Percentiles rank a stretch among this genome's conserved stretches.
These are phyloP conservation scores for Cyanistes caeruleus DNA, from an alignment of 2,113 vertebrate genomes.

Conservation along the genomic window DNA sequence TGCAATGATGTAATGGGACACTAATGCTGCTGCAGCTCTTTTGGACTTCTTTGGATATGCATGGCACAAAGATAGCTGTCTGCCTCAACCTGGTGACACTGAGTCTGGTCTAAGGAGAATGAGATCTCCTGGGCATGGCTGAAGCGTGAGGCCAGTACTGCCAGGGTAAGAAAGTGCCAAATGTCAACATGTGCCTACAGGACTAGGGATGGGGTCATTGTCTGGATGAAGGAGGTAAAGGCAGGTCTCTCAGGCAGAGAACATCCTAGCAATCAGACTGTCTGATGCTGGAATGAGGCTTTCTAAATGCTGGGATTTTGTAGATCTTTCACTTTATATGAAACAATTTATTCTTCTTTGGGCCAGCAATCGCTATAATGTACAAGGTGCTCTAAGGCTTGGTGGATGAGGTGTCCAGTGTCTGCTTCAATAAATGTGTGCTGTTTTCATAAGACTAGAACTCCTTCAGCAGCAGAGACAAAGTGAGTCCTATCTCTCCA, in stretches of 20 bases:
- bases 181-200: rapidly evolving
- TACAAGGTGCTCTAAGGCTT: not conserved
- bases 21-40: not conserved
- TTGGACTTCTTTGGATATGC: not conserved
- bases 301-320: not conserved
- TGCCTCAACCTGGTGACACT: not conserved
- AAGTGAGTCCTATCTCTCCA: not conserved
- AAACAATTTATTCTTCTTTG: not conserved
- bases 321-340: not conserved
- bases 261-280: not conserved
- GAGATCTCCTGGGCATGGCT: not conserved
- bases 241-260: not conserved
- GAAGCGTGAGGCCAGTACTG: not conserved
- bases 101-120: not conserved
- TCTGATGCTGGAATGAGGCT: not conserved
- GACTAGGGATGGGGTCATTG: not conserved
- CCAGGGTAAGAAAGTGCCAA: not conserved
- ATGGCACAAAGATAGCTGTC: not conserved
- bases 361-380: not conserved
- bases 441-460: not conserved
- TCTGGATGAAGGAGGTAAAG: not conserved
- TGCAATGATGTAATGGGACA: not conserved
- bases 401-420: not conserved
- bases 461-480: not conserved
- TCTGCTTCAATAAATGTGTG: not conserved